Percentiles rank a stretch among this genome's conserved stretches.
These are phyloP conservation scores for Graphium colonna DNA, from an alignment of 2,888 invertebrate species.

Conservation along the genomic window DNA sequence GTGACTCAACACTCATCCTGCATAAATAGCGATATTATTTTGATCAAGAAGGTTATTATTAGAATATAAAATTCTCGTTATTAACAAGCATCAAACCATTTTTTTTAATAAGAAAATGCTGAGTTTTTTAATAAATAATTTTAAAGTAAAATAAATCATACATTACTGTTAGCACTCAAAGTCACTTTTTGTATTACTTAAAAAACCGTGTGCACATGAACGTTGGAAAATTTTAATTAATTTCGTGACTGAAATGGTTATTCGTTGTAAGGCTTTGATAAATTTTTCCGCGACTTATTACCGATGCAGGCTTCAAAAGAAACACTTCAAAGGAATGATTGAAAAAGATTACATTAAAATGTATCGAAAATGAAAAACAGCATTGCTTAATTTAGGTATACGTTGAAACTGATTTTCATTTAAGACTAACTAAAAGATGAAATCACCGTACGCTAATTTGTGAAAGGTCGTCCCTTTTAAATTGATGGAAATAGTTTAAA, in stretches of 20 bases:
- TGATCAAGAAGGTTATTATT: background rate
- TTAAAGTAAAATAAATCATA: background rate
- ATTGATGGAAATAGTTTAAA: background rate
- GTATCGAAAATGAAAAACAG: background rate
- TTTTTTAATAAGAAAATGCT: too few relatives aligned
- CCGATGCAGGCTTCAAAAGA: background rate
- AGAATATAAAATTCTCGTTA: background rate
- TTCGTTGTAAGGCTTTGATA: background rate
- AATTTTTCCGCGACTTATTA: background rate
- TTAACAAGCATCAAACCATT: too few relatives aligned
- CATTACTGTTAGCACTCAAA: background rate
- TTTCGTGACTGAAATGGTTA: background rate
- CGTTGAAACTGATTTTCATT: background rate
- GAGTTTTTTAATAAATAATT: too few relatives aligned
- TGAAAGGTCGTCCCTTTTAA: constrained; percentile 3
- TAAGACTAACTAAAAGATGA: background rate
- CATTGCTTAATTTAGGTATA: background rate
- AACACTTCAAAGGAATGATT: background rate
- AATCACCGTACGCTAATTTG: background rate
- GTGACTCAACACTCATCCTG: too few relatives aligned
- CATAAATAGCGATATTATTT: too few relatives aligned
- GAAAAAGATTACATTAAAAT: background rate
- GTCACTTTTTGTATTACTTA: background rate
- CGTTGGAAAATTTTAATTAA: background rate
- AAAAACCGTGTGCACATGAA: background rate